Conservation (phyloP, 1,140 invertebrate genomes). For the Bombus picipes region DNA sequence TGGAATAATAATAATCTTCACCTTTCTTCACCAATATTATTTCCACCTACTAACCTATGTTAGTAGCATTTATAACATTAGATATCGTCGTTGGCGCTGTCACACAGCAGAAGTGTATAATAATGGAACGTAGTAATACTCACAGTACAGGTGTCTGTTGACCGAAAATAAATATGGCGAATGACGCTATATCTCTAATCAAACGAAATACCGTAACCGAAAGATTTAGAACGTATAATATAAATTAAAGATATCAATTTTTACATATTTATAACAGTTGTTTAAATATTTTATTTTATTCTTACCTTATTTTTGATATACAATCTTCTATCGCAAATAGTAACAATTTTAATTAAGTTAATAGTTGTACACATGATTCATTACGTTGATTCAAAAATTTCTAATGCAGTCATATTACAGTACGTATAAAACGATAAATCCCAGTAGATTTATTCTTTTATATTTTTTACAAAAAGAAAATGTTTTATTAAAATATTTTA, state of each 20-base stretch:
- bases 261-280: background rate
- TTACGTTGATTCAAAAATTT: slow-evolving; percentile 11
- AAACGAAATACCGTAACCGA: background rate
- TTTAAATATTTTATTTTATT: background rate
- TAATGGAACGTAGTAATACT: slow-evolving; percentile 23
- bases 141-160: slow-evolving; percentile 63
- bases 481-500: background rate
- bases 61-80: background rate
- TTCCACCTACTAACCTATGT: background rate
- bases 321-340: background rate
- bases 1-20: slow-evolving; percentile 40
- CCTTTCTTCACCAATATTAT: background rate
- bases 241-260: background rate
- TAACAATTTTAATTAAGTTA: background rate
- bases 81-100: slow-evolving; percentile 19
- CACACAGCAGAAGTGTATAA: background rate
- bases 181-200: slow-evolving; percentile 53
- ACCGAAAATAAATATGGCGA: slow-evolving; percentile 65
- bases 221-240: background rate
- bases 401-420: background rate
- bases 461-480: background rate
- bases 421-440: background rate
- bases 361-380: background rate
- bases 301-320: background rate
- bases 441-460: background rate